Conservation (phyloP, 1,140 invertebrate genomes). For the Ditylenchus dipsaci region DNA sequence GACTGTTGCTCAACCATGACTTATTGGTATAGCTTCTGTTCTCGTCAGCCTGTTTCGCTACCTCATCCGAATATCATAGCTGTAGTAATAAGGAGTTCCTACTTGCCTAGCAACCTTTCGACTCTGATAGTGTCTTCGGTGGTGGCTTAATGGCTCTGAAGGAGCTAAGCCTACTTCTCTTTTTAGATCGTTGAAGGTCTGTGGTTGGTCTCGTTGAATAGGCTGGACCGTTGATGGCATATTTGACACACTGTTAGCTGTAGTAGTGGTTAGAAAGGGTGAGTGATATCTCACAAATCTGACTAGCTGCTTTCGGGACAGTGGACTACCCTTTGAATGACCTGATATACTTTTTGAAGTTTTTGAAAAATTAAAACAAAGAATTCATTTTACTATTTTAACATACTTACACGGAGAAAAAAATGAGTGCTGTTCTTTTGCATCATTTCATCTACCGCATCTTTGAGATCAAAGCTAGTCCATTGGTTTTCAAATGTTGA, state of each 20-base stretch:
- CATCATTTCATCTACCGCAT: no score
- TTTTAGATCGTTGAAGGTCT: neutral
- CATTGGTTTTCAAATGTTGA: no score
- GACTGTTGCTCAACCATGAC: no score
- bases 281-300: neutral
- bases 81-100: neutral
- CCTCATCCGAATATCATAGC: neutral
- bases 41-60: neutral
- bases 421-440: no score
- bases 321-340: neutral
- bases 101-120: neutral
- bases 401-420: no score
- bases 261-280: neutral
- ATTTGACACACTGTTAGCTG: neutral
- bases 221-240: neutral
- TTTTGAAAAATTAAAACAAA: no score
- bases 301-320: neutral
- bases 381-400: no score
- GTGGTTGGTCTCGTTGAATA: neutral
- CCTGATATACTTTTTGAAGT: neutral
- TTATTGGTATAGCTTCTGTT: neutral
- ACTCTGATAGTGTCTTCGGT: neutral
- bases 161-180: neutral
- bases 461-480: no score
- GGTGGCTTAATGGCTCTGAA: neutral